A percentile compares a stretch with the other conserved stretches of the same genome.
phyloP scores from a whole-genome alignment of 2,113 vertebrate genomes.

The Syrmaticus mikado region DNA sequence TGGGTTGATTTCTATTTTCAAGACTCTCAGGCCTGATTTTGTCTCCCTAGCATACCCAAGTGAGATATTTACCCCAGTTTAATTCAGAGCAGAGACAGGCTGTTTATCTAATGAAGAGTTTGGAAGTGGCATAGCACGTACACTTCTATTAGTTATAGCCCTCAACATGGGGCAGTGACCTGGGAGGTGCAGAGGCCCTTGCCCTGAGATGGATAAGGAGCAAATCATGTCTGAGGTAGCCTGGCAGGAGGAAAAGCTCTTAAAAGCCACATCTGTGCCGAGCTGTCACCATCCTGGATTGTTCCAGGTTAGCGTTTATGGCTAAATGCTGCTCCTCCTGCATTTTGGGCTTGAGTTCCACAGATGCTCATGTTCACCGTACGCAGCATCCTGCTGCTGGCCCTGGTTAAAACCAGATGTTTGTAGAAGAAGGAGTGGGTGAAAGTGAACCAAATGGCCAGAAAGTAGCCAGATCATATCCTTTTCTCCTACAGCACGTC shows the following conservation, averaged over 20 bases:
- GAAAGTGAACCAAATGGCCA: neutral
- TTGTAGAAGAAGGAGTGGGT: neutral
- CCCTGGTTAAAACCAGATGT: neutral
- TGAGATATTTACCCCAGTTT: neutral
- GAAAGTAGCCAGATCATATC: neutral
- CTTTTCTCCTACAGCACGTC: slow-evolving; percentile 19
- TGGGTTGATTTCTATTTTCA: slow-evolving; percentile 2
- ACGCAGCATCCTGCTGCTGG: neutral
- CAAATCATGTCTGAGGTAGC: neutral
- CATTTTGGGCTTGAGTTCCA: neutral
- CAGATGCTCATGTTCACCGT: neutral
- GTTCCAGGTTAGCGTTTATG: neutral
- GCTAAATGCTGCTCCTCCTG: neutral
- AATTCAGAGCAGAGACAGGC: neutral
- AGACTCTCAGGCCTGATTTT: neutral
- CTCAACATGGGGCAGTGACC: neutral
- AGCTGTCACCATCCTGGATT: neutral
- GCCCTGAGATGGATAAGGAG: neutral
- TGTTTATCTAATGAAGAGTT: neutral
- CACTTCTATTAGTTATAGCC: neutral
- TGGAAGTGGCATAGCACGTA: neutral
- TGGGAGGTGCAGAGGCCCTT: neutral
- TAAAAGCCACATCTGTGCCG: neutral
- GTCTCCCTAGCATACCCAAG: neutral
- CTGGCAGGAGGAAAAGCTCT: neutral